These are phyloP conservation scores for Bombus turneri DNA, from an alignment of 1,140 invertebrate genomes.

Conservation along the genomic window DNA sequence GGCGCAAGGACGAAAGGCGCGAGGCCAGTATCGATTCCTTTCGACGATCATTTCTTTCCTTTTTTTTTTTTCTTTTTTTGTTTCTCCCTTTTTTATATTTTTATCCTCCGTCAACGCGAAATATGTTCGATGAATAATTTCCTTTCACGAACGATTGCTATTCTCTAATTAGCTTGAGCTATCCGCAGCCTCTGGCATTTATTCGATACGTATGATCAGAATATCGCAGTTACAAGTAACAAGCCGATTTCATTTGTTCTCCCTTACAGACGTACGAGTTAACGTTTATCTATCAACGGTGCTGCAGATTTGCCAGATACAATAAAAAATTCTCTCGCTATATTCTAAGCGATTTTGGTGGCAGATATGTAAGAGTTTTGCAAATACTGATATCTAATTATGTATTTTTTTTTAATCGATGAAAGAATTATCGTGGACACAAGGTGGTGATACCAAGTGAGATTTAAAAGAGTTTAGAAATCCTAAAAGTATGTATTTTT, in stretches of 20 bases:
- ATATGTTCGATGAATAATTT: conserved; percentile 63
- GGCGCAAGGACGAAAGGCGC: background rate
- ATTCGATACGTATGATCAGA: conserved; percentile 61
- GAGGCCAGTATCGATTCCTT: conserved; percentile 16
- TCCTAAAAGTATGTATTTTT: background rate
- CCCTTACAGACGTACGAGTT: conserved; percentile 39
- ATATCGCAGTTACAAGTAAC: conserved; percentile 60
- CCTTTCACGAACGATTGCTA: conserved; percentile 55
- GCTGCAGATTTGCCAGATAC: conserved; percentile 32
- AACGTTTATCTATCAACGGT: conserved; percentile 56
- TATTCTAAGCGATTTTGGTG: conserved; percentile 16
- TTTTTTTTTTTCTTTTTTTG: background rate
- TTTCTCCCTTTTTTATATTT: background rate
- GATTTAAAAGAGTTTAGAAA: background rate
- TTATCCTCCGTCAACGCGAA: conserved; percentile 29
- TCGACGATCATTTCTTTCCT: background rate
- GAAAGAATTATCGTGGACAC: too few relatives aligned
- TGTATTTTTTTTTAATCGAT: background rate
- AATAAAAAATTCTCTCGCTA: conserved; percentile 54
- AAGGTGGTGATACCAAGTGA: too few relatives aligned
- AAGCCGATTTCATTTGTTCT: conserved; percentile 60
- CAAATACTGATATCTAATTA: conserved; percentile 38
- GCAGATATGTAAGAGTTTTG: background rate
- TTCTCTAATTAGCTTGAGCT: conserved; percentile 64
- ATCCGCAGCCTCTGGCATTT: conserved; percentile 56